Percentiles rank a stretch among this genome's conserved stretches.
phyloP scores from a whole-genome alignment of 2,888 invertebrate species.

The Lithosia quadra region DNA sequence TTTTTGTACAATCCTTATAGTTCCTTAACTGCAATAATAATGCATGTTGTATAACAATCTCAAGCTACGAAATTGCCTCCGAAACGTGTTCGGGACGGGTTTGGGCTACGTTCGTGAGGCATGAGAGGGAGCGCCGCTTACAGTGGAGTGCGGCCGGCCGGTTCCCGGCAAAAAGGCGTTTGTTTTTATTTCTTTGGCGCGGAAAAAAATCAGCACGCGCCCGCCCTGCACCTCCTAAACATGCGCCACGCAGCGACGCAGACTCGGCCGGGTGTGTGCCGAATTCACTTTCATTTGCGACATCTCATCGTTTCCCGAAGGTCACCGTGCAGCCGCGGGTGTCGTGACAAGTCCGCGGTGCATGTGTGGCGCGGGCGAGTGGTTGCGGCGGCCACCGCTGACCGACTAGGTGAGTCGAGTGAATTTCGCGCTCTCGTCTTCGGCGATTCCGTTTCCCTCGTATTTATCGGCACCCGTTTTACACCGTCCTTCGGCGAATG shows the following conservation, averaged over 20 bases:
- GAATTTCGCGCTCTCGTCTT: slow-evolving; percentile 76
- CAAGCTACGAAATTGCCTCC: slow-evolving; percentile 11
- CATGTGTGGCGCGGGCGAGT: slow-evolving; percentile 72
- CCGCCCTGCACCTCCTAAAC: slow-evolving; percentile 87
- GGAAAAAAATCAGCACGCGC: slow-evolving; percentile 84
- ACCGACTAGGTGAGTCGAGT: slow-evolving; percentile 83
- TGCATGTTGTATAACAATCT: slow-evolving; percentile 25
- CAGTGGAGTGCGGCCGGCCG: slow-evolving; percentile 62
- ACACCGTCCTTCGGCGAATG: slow-evolving; percentile 73
- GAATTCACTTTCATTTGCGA: slow-evolving; percentile 87
- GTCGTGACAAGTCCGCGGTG: slow-evolving; percentile 60
- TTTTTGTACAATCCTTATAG: slow-evolving; percentile 31
- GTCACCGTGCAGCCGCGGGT: slow-evolving; percentile 79
- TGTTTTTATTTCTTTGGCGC: slow-evolving; percentile 86
- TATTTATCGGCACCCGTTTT: slow-evolving; percentile 79
- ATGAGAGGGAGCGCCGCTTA: slow-evolving; percentile 39
- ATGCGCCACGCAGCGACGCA: slow-evolving; percentile 88
- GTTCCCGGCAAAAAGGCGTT: slow-evolving; percentile 83
- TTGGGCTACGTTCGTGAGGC: slow-evolving; percentile 20
- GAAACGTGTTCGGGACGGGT: slow-evolving; percentile 17
- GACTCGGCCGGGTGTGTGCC: slow-evolving; percentile 83
- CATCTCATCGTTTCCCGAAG: slow-evolving; percentile 85
- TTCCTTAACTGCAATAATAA: slow-evolving; percentile 29
- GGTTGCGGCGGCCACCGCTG: slow-evolving; percentile 79
- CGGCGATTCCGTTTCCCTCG: slow-evolving; percentile 72